A percentile compares a stretch with the other conserved stretches of the same genome.
These are phyloP conservation scores for Cordilura impudica DNA, from an alignment of 2,888 invertebrate species.

Conservation along the genomic window DNA sequence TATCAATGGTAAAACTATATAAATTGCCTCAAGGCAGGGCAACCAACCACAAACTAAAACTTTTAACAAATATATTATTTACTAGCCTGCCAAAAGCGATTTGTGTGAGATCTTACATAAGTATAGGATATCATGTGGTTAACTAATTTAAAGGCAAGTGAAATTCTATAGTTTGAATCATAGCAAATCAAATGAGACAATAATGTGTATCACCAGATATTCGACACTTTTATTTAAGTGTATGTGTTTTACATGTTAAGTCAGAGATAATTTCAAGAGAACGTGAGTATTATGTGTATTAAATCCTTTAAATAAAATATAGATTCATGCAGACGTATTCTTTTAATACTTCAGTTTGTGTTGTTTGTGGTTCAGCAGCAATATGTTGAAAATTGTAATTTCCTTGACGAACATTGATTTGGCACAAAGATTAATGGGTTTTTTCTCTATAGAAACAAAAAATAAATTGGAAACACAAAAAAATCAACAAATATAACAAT, in stretches of 20 bases:
- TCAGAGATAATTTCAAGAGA: not conserved
- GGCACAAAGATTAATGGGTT: conserved; percentile 56
- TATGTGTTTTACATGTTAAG: not conserved
- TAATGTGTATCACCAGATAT: not conserved
- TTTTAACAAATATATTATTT: not conserved
- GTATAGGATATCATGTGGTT: not conserved
- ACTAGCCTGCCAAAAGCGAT: not conserved
- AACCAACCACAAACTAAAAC: conserved; percentile 8
- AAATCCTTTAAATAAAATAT: not conserved
- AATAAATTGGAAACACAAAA: conserved; percentile 19
- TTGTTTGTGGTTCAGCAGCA: conserved; percentile 31
- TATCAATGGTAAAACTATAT: conserved; percentile 28
- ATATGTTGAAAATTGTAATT: conserved; percentile 55
- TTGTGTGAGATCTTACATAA: not conserved
- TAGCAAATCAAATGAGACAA: not conserved
- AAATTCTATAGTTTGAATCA: not conserved
- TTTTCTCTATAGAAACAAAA: not conserved
- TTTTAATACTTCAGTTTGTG: not conserved
- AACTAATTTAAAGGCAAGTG: not conserved
- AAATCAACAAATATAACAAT: conserved; percentile 10
- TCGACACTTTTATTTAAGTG: not conserved
- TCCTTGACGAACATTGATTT: conserved; percentile 59
- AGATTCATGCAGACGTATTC: not conserved
- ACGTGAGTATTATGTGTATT: conserved; percentile 10
- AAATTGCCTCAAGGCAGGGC: not conserved